Evolutionary conservation across 2,888 invertebrate genomes (phyloP).

Genomic region (Ganaspis brasiliensis): DNA sequence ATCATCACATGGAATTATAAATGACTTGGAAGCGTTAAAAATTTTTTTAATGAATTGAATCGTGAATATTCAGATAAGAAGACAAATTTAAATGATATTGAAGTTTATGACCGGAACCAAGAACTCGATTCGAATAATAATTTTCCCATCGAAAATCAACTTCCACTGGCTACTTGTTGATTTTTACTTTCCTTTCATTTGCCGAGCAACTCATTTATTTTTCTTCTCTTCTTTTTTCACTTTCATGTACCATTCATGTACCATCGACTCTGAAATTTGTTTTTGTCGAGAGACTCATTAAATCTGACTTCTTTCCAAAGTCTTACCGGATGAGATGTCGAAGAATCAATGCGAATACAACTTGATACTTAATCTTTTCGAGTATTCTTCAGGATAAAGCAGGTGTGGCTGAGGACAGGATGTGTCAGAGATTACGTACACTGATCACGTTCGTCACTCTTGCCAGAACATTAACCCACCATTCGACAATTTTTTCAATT

Average conservation of each 20-base stretch:
- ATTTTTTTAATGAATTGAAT: constrained; percentile 1
- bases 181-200: constrained; percentile 3
- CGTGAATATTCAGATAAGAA: constrained; percentile 7
- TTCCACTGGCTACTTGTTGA: constrained; percentile 8
- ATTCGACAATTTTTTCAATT: background rate
- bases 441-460: constrained; percentile 52
- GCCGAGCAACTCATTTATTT: constrained; percentile 4
- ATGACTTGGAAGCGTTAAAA: background rate
- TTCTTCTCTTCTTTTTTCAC: background rate
- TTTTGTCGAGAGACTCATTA: constrained; percentile 45
- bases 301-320: constrained; percentile 54
- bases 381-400: constrained; percentile 54
- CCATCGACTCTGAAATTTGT: constrained; percentile 19
- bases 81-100: background rate
- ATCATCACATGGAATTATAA: background rate
- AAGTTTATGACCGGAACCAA: background rate
- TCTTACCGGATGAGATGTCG: constrained; percentile 42
- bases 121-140: constrained; percentile 24
- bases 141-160: constrained; percentile 10
- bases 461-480: background rate
- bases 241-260: background rate
- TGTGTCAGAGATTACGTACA: constrained; percentile 53
- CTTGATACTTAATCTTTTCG: constrained; percentile 54
- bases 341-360: constrained; percentile 50
- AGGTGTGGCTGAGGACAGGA: constrained; percentile 56